Conservation (phyloP, 37 sponge, comb jelly and placozoan genomes). For the Haliclona indistincta region DNA sequence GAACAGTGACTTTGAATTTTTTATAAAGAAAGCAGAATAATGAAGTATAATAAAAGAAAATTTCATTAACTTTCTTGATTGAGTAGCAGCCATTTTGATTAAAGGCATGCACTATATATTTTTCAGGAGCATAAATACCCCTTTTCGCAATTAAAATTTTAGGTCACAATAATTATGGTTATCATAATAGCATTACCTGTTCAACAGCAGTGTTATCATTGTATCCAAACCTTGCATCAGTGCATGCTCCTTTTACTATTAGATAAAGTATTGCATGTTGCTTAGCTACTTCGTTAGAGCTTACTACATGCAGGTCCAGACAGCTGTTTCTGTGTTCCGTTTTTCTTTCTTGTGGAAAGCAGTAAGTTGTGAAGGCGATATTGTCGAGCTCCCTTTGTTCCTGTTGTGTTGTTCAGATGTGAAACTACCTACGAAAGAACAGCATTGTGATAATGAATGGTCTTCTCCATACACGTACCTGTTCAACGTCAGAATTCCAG, state of each 20-base stretch:
- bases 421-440: no score
- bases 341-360: background rate
- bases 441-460: no score
- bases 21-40: no score
- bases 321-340: background rate
- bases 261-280: background rate
- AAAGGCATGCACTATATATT: no score
- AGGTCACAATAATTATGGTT: no score
- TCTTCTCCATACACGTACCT: no score
- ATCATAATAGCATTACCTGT: background rate
- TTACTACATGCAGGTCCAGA: background rate
- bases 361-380: background rate
- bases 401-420: background rate
- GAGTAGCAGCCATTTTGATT: background rate
- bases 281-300: background rate
- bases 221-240: background rate
- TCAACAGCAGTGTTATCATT: background rate
- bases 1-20: no score
- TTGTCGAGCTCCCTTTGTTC: background rate
- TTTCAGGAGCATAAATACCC: no score
- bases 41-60: no score
- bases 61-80: background rate
- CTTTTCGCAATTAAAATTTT: no score
- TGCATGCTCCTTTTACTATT: background rate
- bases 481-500: conserved; percentile 74